Base-by-base conservation (phyloP, 37 sponge, comb jelly and placozoan species). In the Hexactinellida sp. region DNA sequence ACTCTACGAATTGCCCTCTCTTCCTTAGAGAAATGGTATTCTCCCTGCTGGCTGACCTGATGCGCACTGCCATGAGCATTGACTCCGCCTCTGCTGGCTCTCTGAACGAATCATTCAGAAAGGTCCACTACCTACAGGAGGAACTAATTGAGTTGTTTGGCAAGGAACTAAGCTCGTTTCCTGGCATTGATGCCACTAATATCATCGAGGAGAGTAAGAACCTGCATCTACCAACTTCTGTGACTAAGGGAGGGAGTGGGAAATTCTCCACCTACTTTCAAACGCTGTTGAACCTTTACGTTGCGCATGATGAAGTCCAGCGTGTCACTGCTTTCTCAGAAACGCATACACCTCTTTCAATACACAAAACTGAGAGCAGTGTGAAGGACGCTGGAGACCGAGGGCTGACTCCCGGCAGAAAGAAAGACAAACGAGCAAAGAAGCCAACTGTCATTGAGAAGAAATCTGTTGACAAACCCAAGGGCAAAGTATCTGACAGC, bases 211-310 rank as follows among this genome's bases (percentile, higher is more conserved):
- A 52, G 54, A 36, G 5, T 0, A 25, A 38, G 82, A 41, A 28
- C 30, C 88, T 88, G 37, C 94, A 92, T 63, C 89, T 87, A 24
- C 76, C 88, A 0, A 85, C 54, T 0, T 91, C 89, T 54, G 63
- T 91, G 0, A 86, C 84, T 3, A 38, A 55, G 1, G 90, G 90
- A 24, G 91, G 91, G 0, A 30, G 34, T 1, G 94, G 94, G 24
- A 86, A 71, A 41, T 95, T 95, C 88, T 90, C 91, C 82, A 90
- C 92, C 0, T 95, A 95, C 85, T 85, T 91, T 0, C 96, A 95
- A 51, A 41, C 92, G 1, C 63, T 93, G 36, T 37, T 91, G 0
- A 94, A 95, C 83, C 52, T 91, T 21, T 55, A 87, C 55, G 55
- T 90, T 0, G 89, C 94, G 28, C 37, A 86, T 0, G 24, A 54